Evolutionary conservation across 2,113 vertebrate genomes (phyloP).

Genomic region (Argyrosomus japonicus): DNA sequence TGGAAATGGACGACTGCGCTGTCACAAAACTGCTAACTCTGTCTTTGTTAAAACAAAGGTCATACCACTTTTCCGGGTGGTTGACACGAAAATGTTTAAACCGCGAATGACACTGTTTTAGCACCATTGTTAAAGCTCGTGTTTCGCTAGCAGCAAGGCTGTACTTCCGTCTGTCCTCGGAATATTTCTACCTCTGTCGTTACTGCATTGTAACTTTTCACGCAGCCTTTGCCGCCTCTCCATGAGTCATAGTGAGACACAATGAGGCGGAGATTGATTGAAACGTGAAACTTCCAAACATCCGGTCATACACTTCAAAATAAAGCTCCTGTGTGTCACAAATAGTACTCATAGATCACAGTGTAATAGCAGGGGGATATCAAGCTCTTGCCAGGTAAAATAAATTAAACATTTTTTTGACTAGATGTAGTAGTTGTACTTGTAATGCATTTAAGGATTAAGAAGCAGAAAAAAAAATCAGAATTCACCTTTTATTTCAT

Average conservation of each 20-base stretch:
- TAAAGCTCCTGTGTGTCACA: constrained; percentile 23
- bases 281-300: not conserved
- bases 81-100: not conserved
- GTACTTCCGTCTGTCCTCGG: constrained; percentile 1
- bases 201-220: not conserved
- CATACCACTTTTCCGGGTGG: not conserved
- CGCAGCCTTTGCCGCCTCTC: not conserved
- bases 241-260: not conserved
- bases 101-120: constrained; percentile 22
- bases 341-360: no score
- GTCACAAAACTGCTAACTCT: not conserved
- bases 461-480: no score
- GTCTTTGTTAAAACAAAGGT: not conserved
- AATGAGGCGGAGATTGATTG: not conserved
- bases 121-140: constrained; percentile 35
- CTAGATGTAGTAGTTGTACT: no score
- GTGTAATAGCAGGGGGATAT: no score
- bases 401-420: no score
- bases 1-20: not conserved
- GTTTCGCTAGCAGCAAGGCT: not conserved
- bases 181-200: fast-evolving
- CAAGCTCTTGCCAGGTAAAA: no score
- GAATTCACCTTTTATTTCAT: not conserved
- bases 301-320: constrained; percentile 40
- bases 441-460: no score